Evolutionary conservation across 2,113 vertebrate genomes (phyloP), one percentile per base, ranked within the genome.

Genomic region (Malurus alboscapulatus): DNA sequence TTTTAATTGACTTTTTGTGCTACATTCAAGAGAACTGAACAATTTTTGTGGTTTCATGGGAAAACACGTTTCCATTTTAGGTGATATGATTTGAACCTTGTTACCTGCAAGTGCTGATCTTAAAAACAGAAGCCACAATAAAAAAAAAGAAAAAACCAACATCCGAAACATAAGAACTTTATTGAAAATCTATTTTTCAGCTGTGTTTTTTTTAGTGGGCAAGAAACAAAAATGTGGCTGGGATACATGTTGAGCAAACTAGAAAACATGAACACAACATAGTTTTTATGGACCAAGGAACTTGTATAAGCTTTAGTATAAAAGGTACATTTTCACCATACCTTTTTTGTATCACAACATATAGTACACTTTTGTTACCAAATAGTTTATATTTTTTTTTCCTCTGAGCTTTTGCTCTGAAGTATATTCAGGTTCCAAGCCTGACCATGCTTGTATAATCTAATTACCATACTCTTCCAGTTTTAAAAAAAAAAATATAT

Each of bases 281-380:
- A 98, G 98, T 99, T 99, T 99, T 98, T 99, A 99, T 98, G 99
- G 99, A 99, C 99, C 99, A 99, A 99, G 98, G 98, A 98, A 98
- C 98, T 98, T 99, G 98, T 98, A 98, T 99, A 99, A 99, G 99
- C 99, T 99, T 99, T 99, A 99, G 99, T 98, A 97, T 96, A 98
- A 99, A 98, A 99, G 99, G 99, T 99, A 99, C 99, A 99, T 98
- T 99, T 99, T 99, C 99, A 99, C 98, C 98, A 99, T 98, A 98
- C 98, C 98, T 99, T 99, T 99, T 98, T 99, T 99, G 98, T 99
- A 98, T 98, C 98, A 98, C 97, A 98, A 98, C 98, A 98, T 99
- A 98, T 99, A 99, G 98, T 99, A 98, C 97, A 98, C 98, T 98
- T 99, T 99, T 99, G 98, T 99, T 99, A 99, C 99, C 99, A 99